phyloP scores from a whole-genome alignment of 1,140 invertebrate genomes.

The Meloidogyne exigua region DNA sequence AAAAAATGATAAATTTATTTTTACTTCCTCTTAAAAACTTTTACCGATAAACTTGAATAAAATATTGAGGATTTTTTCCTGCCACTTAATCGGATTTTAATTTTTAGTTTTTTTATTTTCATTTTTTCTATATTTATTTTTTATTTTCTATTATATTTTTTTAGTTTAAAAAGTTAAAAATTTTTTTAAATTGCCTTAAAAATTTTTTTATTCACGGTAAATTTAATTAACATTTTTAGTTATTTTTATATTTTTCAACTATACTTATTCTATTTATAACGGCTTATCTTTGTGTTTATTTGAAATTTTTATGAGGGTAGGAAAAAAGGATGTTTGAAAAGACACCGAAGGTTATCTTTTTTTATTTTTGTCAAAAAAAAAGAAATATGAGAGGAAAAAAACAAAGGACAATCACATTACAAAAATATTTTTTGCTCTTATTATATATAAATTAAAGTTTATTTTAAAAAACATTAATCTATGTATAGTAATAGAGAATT shows the following conservation, averaged over 20 bases:
- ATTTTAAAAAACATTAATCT: not conserved
- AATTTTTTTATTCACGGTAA: no score
- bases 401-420: not conserved
- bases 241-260: not conserved
- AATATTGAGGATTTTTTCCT: not conserved
- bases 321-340: not conserved
- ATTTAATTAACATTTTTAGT: no score
- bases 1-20: not conserved
- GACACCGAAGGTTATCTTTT: not conserved
- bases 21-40: not conserved
- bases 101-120: not conserved
- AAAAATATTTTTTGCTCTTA: not conserved
- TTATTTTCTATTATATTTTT: no score
- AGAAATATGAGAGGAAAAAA: not conserved
- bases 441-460: not conserved
- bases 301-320: not conserved
- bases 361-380: not conserved
- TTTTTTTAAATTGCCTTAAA: no score
- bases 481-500: not conserved
- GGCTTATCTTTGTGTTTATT: not conserved
- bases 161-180: no score
- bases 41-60: not conserved
- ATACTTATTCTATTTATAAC: not conserved
- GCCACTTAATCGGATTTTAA: slow-evolving; percentile 4
- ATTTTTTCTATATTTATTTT: not conserved